Conservation (phyloP, 2,797 vertebrate genomes). For the Notolepis coatsorum region DNA sequence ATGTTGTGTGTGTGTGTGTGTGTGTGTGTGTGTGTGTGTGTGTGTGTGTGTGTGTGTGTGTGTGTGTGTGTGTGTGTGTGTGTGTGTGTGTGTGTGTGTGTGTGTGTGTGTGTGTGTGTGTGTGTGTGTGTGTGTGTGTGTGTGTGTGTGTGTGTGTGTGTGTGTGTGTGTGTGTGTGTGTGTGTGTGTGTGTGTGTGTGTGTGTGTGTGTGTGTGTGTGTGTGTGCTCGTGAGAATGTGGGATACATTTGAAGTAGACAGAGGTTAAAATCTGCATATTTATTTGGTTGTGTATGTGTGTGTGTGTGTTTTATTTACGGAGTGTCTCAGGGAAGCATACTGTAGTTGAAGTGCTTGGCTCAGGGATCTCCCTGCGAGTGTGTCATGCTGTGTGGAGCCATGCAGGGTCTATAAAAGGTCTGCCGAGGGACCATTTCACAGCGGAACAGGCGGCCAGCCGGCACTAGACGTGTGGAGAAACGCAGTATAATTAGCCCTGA, state of each 20-base stretch:
- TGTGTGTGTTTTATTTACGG: slow-evolving; percentile 1
- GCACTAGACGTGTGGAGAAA: slow-evolving; percentile 35
- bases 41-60: not conserved
- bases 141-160: not conserved
- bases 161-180: not conserved
- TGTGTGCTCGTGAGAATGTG: too few species aligned
- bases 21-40: not conserved
- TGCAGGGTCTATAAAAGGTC: slow-evolving; percentile 20
- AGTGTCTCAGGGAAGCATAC: slow-evolving; percentile 1
- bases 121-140: not conserved
- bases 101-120: not conserved
- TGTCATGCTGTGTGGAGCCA: slow-evolving; percentile 23
- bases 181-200: not conserved
- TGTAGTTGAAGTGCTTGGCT: slow-evolving; percentile 21
- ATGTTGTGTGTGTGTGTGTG: not conserved
- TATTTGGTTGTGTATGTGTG: not conserved
- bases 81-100: not conserved
- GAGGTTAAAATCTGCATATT: too few species aligned
- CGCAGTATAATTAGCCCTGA: slow-evolving; percentile 45
- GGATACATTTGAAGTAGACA: too few species aligned
- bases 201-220: not conserved
- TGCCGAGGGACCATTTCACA: slow-evolving; percentile 41
- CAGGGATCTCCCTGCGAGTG: slow-evolving; percentile 18
- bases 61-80: not conserved
- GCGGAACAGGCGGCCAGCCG: slow-evolving; percentile 21